Evolutionary conservation across 2,113 vertebrate species (phyloP).

Genomic region (Bagarius yarrelli): DNA sequence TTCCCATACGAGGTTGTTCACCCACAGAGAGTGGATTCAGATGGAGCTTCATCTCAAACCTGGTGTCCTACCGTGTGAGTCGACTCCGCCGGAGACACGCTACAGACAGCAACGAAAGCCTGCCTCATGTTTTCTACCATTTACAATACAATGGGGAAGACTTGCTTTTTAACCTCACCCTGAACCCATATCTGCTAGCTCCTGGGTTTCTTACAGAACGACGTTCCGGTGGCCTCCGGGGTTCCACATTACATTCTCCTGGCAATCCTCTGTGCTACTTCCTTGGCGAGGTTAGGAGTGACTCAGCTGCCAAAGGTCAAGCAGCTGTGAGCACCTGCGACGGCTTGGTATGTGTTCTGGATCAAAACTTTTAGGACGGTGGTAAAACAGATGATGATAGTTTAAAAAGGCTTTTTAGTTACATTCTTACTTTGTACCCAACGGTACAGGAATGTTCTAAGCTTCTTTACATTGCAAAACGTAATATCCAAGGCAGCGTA

Average conservation of each 20-base stretch:
- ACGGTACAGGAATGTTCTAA: no score
- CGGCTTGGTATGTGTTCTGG: conserved; percentile 82
- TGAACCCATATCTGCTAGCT: conserved; percentile 81
- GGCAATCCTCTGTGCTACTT: conserved; percentile 77
- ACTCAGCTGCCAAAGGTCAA: conserved; percentile 61
- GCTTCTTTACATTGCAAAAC: not conserved
- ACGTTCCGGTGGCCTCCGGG: conserved; percentile 71
- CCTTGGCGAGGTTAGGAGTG: conserved; percentile 80
- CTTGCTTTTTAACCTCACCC: conserved; percentile 84
- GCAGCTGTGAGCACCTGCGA: conserved; percentile 88
- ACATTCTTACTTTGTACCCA: not conserved
- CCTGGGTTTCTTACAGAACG: conserved; percentile 84
- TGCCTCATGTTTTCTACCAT: conserved; percentile 75
- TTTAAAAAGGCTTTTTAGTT: not conserved
- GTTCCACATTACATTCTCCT: conserved; percentile 60
- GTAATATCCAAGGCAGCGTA: not conserved
- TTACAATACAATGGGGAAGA: conserved; percentile 72
- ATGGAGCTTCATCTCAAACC: conserved; percentile 87
- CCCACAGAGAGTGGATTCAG: conserved; percentile 81
- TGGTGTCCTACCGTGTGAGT: conserved; percentile 75
- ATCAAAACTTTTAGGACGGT: not conserved
- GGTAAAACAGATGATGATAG: not conserved
- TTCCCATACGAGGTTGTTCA: conserved; percentile 79
- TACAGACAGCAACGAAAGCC: conserved; percentile 25
- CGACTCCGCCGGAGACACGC: conserved; percentile 76